A percentile compares a stretch with the other conserved stretches of the same genome.
phyloP scores from a whole-genome alignment of 2,888 invertebrate species.

The Drosophila crucigera region DNA sequence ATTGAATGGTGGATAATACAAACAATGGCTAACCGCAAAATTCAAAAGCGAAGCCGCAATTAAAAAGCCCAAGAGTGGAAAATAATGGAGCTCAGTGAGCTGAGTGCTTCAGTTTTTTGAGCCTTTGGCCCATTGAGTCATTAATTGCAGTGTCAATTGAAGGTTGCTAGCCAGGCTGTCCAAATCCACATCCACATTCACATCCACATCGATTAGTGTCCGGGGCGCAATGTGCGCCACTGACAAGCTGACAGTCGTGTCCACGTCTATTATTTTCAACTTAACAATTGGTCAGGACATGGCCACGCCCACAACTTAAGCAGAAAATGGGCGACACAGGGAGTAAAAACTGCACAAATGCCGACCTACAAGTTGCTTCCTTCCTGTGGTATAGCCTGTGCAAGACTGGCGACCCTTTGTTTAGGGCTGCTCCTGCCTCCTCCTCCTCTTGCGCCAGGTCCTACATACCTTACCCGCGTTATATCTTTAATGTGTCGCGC shows the following conservation, averaged over 20 bases:
- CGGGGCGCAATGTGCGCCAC: constrained; percentile 57
- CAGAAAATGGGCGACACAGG: constrained; percentile 47
- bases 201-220: constrained; percentile 72
- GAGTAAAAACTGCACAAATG: constrained; percentile 75
- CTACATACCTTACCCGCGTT: constrained; percentile 37
- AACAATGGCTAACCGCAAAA: constrained; percentile 65
- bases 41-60: constrained; percentile 59
- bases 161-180: constrained; percentile 52
- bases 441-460: background rate
- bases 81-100: constrained; percentile 35
- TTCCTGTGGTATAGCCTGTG: constrained; percentile 46
- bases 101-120: constrained; percentile 33
- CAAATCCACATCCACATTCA: constrained; percentile 38
- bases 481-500: constrained; percentile 72
- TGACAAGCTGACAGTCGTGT: constrained; percentile 75
- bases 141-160: constrained; percentile 60
- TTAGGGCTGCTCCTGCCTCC: constrained; percentile 28
- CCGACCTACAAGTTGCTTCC: constrained; percentile 79
- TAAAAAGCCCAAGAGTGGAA: constrained; percentile 60
- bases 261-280: constrained; percentile 79
- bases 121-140: constrained; percentile 65
- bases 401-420: constrained; percentile 27
- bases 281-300: constrained; percentile 74
- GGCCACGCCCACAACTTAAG: constrained; percentile 59
- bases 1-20: constrained; percentile 44